These are phyloP conservation scores for Theristicus caerulescens DNA, from an alignment of 2,113 vertebrate genomes.

Conservation along the genomic window DNA sequence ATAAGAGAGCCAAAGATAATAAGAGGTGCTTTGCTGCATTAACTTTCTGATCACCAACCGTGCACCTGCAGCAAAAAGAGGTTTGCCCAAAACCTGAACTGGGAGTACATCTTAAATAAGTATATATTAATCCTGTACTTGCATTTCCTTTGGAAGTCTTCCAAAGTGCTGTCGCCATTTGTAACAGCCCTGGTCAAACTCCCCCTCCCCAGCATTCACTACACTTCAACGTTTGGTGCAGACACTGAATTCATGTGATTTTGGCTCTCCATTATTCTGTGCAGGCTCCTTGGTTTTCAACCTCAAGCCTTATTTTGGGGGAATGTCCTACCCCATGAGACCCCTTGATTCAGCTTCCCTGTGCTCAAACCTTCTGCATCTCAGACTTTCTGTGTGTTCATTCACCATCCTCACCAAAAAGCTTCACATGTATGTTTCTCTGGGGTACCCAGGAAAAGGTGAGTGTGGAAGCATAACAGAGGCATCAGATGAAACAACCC, in stretches of 20 bases:
- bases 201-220: not conserved
- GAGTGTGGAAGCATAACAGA: not conserved
- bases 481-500: not conserved
- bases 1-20: constrained; percentile 73
- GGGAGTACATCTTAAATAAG: constrained; percentile 19
- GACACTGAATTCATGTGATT: not conserved
- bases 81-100: constrained; percentile 39
- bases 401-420: not conserved
- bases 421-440: not conserved
- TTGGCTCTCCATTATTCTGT: not conserved
- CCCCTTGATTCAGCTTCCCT: not conserved
- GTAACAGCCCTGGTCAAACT: not conserved
- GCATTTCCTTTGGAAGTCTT: not conserved
- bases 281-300: not conserved
- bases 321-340: not conserved
- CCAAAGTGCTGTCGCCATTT: not conserved
- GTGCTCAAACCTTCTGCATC: not conserved
- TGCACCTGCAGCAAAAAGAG: constrained; percentile 47
- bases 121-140: not conserved
- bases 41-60: constrained; percentile 48
- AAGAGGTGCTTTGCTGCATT: constrained; percentile 70
- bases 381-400: not conserved
- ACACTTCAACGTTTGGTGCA: not conserved
- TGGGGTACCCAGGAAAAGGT: not conserved
- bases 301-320: not conserved